Base-by-base conservation (phyloP, 2,888 invertebrate genomes). In the Apodemia mormo region DNA sequence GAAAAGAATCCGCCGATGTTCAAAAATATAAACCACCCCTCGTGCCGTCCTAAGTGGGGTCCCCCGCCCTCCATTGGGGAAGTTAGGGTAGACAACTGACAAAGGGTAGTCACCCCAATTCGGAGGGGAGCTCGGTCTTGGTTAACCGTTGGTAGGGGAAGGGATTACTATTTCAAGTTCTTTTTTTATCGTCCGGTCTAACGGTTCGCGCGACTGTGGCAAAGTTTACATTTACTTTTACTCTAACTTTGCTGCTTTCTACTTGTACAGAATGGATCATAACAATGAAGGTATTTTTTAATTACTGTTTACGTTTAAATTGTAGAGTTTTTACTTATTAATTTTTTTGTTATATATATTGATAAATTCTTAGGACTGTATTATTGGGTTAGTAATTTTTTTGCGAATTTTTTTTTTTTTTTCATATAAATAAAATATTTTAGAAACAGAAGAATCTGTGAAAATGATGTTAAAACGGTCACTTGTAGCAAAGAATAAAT, bases 401-500 rank as follows among this genome's bases (percentile, higher is more conserved):
- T 29, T 56, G 10, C 10, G 29, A 22, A 61, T 5, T 12, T 61
- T 30, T 61, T 5, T 12, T 61, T 58, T 61, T 30, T 2, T 30
- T 22, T 22, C 22, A 12, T 61, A 33, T 49, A 14, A 49, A 14
- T 49, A 64, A 64, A 37, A 64, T 37, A n/a, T 65, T 37, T 66
- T 67, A 72, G 75, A 73, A 70, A 54, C 64, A 0, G 64, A 76
- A 80, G 79, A 77, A 40, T 64, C 75, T 58, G 78, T 88, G 81
- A 87, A 88, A 69, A 77, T 80, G 70, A 79, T 84, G 54, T 75
- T 89, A 66, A 87, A 87, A 73, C 80, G 82, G 33, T 87, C 83
- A 75, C 77, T 87, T 79, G 94, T 96, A 76, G 95, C 96, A 0
- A 95, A 96, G 81, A 96, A 96, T 58, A 96, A 96, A 8, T 95